Base-by-base conservation (phyloP, 2,797 vertebrate species). In the Semotilus atromaculatus region DNA sequence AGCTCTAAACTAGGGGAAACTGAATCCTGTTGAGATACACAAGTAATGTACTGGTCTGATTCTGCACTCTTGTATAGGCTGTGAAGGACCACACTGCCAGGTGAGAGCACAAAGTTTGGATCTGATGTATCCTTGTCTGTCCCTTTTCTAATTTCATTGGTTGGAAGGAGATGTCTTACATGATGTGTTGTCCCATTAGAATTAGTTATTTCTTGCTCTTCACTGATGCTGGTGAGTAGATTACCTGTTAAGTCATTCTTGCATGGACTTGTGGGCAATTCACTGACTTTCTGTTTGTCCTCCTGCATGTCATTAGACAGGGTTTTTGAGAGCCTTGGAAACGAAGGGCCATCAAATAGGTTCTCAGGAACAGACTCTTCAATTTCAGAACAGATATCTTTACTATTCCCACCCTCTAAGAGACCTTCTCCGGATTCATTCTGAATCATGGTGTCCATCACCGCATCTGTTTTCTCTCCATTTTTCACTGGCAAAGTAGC, bases 1-100 rank as follows among this genome's bases (percentile, higher is more conserved):
- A 85, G 74, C 45, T 84, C 66, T 34, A 77, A 79, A 34, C 64
- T 38, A 48, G 43, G 53, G 29, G 77, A 82, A 34, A 64, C 29
- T 72, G 67, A 86, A 79, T 80, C 71, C 43, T 72, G 60, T 3
- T 88, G 83, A 62, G 93, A 94, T 62, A 6, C 81, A 11, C 94
- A 93, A 71, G 89, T 92, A 67, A 92, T 88, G 83, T 94, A 94
- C 23, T 90, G 66, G 76, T 95, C 92, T 0, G 94, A 94, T 82
- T 94, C 91, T 0, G 85, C 18, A 81, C 90, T 94, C 26, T 86
- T 76, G 7, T 92, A 90, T 6, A 92, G 82, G 85, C 92, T 95
- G 36, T 88, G 90, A 23, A 85, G 68, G 10, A 70, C 11, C 72
- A 92, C 84, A 79, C 88, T 91, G 79, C 84, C 72, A 83, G 73